Conservation (phyloP, 2,113 vertebrate genomes). For the Noturus placidus region DNA sequence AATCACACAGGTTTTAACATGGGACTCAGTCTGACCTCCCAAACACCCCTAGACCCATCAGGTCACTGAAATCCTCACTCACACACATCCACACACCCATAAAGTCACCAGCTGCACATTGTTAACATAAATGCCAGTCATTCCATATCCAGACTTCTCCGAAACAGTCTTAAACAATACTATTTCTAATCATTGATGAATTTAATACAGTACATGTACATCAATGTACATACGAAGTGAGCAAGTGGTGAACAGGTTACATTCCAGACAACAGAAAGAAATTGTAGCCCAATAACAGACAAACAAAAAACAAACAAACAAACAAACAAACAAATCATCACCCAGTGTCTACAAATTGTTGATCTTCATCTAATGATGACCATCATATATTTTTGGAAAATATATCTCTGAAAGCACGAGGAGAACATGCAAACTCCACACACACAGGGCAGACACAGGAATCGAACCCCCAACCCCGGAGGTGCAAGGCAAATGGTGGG, state of each 20-base stretch:
- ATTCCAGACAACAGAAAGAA: neutral
- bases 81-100: neutral
- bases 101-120: constrained; percentile 6
- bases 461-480: too few species aligned
- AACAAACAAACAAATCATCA: too few species aligned
- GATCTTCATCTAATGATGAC: neutral
- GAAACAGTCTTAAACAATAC: neutral
- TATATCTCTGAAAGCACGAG: neutral
- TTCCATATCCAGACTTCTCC: neutral
- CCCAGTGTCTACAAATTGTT: neutral
- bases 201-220: neutral
- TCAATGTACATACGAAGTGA: neutral
- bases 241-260: neutral
- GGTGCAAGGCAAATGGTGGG: too few species aligned
- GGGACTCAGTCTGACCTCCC: constrained; percentile 38
- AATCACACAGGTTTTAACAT: constrained; percentile 16
- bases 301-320: too few species aligned
- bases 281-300: neutral
- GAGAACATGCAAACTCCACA: too few species aligned
- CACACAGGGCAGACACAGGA: too few species aligned
- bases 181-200: neutral
- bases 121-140: neutral
- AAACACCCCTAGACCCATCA: neutral
- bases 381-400: neutral
- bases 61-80: constrained; percentile 26